These are phyloP conservation scores for Magallana ariakensis DNA, from an alignment of 1,140 invertebrate species.

Conservation along the genomic window DNA sequence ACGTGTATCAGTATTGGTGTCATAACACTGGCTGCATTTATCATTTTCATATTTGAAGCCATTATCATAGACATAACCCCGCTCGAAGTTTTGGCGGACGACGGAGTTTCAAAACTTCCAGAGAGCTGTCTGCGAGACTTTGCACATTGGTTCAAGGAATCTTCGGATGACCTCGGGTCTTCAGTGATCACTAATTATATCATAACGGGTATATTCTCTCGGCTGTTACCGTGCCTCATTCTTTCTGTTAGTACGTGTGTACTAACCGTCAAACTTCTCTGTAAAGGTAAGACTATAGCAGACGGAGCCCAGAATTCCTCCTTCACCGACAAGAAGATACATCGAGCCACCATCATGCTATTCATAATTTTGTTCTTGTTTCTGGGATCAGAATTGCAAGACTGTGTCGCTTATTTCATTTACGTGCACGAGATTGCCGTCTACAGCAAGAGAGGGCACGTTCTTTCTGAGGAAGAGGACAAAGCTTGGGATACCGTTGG, in stretches of 20 bases:
- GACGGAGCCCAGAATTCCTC: background rate
- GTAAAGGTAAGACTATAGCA: constrained; percentile 11
- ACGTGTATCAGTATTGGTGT: constrained; percentile 41
- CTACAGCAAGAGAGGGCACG: constrained; percentile 15
- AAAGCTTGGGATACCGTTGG: constrained; percentile 51
- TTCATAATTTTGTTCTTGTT: constrained; percentile 52
- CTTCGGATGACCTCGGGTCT: constrained; percentile 20
- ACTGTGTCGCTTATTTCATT: constrained; percentile 49
- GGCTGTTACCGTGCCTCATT: constrained; percentile 49
- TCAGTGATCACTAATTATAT: constrained; percentile 52
- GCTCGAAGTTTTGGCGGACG: background rate
- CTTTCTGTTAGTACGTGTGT: constrained; percentile 42
- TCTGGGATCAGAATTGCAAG: constrained; percentile 52
- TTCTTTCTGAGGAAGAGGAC: constrained; percentile 51
- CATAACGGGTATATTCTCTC: constrained; percentile 39
- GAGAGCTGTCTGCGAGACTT: constrained; percentile 40
- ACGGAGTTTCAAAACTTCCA: background rate
- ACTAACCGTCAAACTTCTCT: constrained; percentile 26
- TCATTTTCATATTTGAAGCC: constrained; percentile 45
- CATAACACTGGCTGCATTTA: constrained; percentile 16
- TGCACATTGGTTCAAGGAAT: constrained; percentile 44
- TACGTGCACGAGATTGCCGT: constrained; percentile 52
- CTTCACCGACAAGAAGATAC: constrained; percentile 21
- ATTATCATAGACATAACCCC: constrained; percentile 45
- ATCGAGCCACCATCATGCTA: constrained; percentile 42